phyloP scores from a whole-genome alignment of 2,113 vertebrate species.

The Phocoena sinus region DNA sequence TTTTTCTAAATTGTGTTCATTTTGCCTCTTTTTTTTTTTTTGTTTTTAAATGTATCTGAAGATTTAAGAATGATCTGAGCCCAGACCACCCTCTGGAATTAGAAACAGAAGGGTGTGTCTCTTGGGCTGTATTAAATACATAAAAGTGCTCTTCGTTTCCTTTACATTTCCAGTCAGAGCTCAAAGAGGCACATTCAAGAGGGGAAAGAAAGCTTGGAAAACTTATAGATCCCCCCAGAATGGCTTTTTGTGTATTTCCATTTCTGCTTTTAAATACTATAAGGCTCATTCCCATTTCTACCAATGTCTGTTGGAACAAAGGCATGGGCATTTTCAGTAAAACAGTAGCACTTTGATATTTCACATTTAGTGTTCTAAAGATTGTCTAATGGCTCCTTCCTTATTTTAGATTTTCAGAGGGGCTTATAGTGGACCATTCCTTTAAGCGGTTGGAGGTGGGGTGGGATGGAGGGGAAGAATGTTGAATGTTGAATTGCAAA shows the following conservation, averaged over 20 bases:
- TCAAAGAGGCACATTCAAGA: background rate
- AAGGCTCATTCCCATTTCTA: background rate
- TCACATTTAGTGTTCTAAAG: constrained; percentile 17
- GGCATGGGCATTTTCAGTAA: background rate
- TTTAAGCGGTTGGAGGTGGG: background rate
- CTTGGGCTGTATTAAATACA: background rate
- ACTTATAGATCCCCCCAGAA: background rate
- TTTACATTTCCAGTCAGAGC: background rate
- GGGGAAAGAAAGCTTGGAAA: background rate
- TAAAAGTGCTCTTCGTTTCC: background rate
- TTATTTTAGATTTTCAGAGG: background rate
- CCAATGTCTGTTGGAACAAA: background rate
- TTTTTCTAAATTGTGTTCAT: background rate
- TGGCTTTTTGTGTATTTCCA: background rate
- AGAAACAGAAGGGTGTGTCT: background rate
- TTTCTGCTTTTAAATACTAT: constrained; percentile 8
- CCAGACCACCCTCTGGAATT: background rate
- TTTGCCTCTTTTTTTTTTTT: background rate
- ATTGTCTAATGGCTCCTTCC: background rate
- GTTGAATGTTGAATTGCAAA: background rate
- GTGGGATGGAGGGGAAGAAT: background rate
- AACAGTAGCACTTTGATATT: background rate
- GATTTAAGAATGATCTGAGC: background rate
- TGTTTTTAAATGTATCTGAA: background rate
- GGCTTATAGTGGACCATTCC: background rate